Percentiles rank a stretch among this genome's conserved stretches.
phyloP scores from a whole-genome alignment of 2,113 vertebrate genomes.

The Stercorarius parasiticus region DNA sequence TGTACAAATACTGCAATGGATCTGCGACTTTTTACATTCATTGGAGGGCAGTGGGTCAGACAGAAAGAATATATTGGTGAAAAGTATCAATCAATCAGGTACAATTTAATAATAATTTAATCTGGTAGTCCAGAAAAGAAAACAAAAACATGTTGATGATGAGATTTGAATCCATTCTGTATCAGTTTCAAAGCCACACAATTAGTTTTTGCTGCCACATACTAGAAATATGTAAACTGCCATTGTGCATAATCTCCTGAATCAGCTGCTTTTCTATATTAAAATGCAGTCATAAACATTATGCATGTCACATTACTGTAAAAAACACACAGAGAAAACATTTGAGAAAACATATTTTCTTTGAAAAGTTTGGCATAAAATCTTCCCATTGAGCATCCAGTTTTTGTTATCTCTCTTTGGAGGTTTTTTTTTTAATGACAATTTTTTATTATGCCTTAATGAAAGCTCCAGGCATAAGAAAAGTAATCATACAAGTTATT shows the following conservation, averaged over 20 bases:
- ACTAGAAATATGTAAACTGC: neutral
- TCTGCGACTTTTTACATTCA: neutral
- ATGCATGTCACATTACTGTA: neutral
- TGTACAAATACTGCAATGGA: neutral
- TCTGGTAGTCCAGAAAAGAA: neutral
- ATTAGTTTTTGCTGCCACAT: neutral
- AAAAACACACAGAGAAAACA: neutral
- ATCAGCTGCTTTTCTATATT: neutral
- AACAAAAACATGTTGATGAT: neutral
- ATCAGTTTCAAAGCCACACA: neutral
- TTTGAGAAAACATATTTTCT: neutral
- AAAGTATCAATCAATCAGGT: neutral
- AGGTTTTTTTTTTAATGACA: neutral
- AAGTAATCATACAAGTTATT: conserved; percentile 2
- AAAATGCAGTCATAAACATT: neutral
- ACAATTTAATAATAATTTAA: neutral
- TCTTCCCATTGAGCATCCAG: neutral
- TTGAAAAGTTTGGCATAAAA: neutral
- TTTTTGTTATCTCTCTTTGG: neutral
- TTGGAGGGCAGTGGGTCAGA: neutral
- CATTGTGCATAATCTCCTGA: neutral
- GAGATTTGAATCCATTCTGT: neutral
- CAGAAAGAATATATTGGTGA: neutral
- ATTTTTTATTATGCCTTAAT: neutral
- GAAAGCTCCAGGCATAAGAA: neutral